Conservation (phyloP, 2,797 vertebrate species). For the Avahi laniger region DNA sequence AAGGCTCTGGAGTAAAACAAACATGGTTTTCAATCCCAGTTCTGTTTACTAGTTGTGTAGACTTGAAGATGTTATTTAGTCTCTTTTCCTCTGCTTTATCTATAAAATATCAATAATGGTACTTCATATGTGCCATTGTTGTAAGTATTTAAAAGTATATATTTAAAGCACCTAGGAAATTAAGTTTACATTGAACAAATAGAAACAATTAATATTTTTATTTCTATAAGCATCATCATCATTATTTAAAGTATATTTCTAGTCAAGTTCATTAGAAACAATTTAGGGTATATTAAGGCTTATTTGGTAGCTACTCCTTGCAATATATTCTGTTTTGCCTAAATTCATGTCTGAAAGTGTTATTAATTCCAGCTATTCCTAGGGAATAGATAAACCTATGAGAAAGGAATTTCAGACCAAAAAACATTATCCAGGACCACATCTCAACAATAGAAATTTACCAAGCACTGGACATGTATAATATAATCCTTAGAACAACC, state of each 20-base stretch:
- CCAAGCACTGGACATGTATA: neutral
- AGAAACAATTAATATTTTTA: neutral
- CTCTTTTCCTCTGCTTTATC: neutral
- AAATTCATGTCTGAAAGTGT: neutral
- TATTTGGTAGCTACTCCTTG: neutral
- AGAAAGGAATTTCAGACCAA: neutral
- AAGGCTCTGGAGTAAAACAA: neutral
- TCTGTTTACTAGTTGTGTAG: neutral
- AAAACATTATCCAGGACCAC: neutral
- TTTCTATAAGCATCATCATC: neutral
- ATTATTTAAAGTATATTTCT: neutral
- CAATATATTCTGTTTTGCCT: neutral
- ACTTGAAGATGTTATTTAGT: neutral
- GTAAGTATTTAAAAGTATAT: neutral
- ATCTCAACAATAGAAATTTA: neutral
- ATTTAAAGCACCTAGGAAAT: neutral
- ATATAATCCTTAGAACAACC: neutral
- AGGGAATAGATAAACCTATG: neutral
- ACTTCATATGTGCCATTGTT: neutral
- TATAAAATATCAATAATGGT: neutral
- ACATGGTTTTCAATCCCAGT: neutral
- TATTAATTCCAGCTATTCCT: neutral
- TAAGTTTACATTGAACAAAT: neutral
- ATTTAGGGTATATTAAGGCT: neutral
- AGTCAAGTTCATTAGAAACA: slow-evolving; percentile 18